Conservation (phyloP, 2,888 invertebrate species). For the Thereva nobilitata region DNA sequence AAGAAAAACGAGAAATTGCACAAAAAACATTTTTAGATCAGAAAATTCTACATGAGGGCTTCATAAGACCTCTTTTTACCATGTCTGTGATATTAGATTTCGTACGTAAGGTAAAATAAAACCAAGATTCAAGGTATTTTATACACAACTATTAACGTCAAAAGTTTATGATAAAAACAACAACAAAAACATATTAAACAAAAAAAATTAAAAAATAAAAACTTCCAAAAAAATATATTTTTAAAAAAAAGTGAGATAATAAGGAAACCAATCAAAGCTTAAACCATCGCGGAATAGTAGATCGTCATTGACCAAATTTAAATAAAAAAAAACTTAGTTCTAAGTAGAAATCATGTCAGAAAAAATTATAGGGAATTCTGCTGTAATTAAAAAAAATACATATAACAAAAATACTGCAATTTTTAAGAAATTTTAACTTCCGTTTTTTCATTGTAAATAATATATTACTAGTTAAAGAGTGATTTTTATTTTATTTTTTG, state of each 20-base stretch:
- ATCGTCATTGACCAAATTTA: slow-evolving; percentile 34
- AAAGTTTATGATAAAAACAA: slow-evolving; percentile 25
- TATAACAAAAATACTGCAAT: slow-evolving; percentile 24
- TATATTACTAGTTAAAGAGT: slow-evolving; percentile 13
- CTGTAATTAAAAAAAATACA: slow-evolving; percentile 20
- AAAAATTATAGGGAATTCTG: slow-evolving; percentile 25
- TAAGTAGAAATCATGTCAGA: slow-evolving; percentile 34
- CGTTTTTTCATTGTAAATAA: slow-evolving; percentile 23
- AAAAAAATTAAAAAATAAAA: slow-evolving; percentile 8
- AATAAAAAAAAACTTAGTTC: slow-evolving; percentile 15
- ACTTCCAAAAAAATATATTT: slow-evolving; percentile 27
- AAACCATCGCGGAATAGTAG: slow-evolving; percentile 27
- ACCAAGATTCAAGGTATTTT: slow-evolving; percentile 29
- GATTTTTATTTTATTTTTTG: slow-evolving; percentile 8
- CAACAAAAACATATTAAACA: background rate
- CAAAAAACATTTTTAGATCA: slow-evolving; percentile 24
- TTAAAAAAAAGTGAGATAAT: slow-evolving; percentile 19
- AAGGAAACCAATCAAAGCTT: slow-evolving; percentile 30
- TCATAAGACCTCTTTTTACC: slow-evolving; percentile 42
- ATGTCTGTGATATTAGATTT: slow-evolving; percentile 44
- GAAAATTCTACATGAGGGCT: slow-evolving; percentile 30
- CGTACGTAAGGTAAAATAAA: slow-evolving; percentile 25
- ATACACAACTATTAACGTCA: slow-evolving; percentile 29
- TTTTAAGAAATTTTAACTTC: slow-evolving; percentile 30
- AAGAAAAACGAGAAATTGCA: slow-evolving; percentile 22